These are phyloP conservation scores for Tachysurus fulvidraco DNA, from an alignment of 2,113 vertebrate genomes.

Conservation along the genomic window DNA sequence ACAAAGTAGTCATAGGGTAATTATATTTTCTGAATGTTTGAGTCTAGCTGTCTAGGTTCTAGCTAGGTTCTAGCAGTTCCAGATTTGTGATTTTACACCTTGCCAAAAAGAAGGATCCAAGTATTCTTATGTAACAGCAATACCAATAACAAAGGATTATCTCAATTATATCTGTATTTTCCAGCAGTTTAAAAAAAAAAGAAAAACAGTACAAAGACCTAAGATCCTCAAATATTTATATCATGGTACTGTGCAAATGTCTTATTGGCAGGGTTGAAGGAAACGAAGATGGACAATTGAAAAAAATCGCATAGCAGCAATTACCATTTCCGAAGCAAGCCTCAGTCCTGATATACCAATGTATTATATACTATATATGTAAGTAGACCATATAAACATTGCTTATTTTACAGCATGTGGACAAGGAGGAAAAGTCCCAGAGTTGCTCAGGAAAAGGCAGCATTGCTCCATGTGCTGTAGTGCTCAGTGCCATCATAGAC, in stretches of 20 bases:
- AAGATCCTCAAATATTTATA: neutral
- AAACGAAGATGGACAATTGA: neutral
- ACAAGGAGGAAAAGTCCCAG: neutral
- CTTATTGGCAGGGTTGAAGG: neutral
- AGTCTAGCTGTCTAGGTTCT: neutral
- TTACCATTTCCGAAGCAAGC: neutral
- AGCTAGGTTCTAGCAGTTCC: neutral
- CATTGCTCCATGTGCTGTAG: neutral
- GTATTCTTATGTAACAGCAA: neutral
- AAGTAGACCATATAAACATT: neutral
- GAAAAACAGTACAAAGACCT: neutral
- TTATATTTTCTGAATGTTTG: conserved; percentile 18
- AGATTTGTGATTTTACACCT: conserved; percentile 7
- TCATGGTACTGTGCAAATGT: neutral
- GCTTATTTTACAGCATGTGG: neutral
- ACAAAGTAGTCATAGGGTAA: conserved; percentile 11
- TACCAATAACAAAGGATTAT: neutral
- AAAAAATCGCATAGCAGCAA: neutral
- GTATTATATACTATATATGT: neutral
- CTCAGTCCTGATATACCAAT: neutral
- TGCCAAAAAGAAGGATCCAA: neutral
- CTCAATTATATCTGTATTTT: neutral
- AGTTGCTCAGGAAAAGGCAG: neutral
- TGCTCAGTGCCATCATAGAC: neutral
- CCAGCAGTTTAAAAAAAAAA: neutral